A percentile compares a stretch with the other conserved stretches of the same genome.
These are phyloP conservation scores for Temnothorax unifasciatus DNA, from an alignment of 2,888 invertebrate genomes.

Conservation along the genomic window DNA sequence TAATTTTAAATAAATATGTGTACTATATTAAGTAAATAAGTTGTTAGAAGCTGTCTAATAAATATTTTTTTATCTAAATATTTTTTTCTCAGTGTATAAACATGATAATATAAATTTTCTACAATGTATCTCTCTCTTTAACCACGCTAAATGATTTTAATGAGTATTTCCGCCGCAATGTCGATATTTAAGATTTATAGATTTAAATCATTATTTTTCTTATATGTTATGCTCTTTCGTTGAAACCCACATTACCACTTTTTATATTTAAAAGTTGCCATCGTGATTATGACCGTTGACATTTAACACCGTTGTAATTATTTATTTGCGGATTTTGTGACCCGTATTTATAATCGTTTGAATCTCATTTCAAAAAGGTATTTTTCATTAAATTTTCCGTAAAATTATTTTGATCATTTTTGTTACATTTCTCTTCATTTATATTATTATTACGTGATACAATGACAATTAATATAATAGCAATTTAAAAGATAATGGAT, in stretches of 20 bases:
- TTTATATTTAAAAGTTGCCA: not conserved
- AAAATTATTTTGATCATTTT: slow-evolving; percentile 3
- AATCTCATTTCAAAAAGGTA: not conserved
- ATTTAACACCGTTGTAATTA: slow-evolving; percentile 21
- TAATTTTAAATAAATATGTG: no score
- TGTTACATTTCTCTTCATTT: not conserved
- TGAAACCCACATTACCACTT: not conserved
- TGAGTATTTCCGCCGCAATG: not conserved
- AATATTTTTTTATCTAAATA: no score
- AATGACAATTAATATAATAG: not conserved
- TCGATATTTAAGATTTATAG: not conserved
- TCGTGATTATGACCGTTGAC: not conserved
- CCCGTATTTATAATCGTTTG: not conserved
- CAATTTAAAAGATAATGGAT: not conserved
- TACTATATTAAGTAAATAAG: no score
- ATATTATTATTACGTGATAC: not conserved
- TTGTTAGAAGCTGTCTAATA: no score
- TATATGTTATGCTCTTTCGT: not conserved
- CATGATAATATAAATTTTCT: not conserved
- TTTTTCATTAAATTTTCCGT: not conserved
- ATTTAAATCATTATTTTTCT: not conserved
- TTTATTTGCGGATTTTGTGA: slow-evolving; percentile 6
- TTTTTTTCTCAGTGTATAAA: no score
- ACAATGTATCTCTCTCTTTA: not conserved
- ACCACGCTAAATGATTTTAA: not conserved